phyloP scores from a whole-genome alignment of 2,797 vertebrate genomes.

The Crocidura indochinensis region DNA sequence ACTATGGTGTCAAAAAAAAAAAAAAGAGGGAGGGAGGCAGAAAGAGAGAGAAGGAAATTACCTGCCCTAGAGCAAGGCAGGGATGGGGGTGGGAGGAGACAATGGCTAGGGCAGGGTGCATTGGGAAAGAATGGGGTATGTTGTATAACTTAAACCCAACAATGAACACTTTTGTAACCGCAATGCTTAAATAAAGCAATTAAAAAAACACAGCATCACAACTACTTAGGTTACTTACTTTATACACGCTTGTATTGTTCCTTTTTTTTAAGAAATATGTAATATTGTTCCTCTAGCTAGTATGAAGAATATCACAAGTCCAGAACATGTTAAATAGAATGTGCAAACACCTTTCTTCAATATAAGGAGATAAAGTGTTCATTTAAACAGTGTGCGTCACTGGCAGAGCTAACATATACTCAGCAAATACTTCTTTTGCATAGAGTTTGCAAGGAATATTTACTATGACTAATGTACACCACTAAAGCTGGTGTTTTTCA shows the following conservation, averaged over 20 bases:
- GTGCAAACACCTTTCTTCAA: conserved; percentile 15
- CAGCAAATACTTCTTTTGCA: neutral
- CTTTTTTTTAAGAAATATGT: conserved; percentile 27
- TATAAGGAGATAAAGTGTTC: conserved; percentile 17
- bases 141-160: too few species aligned
- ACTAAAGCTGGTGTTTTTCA: neutral
- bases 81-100: too few species aligned
- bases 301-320: conserved; percentile 53
- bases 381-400: neutral
- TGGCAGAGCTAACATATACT: neutral
- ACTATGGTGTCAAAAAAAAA: too few species aligned
- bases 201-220: neutral
- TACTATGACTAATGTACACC: neutral
- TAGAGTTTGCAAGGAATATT: neutral
- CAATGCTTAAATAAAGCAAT: too few species aligned
- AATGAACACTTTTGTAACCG: too few species aligned
- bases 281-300: neutral
- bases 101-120: too few species aligned
- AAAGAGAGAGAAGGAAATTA: too few species aligned
- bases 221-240: conserved; percentile 38
- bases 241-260: conserved; percentile 11
- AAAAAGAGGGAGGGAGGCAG: too few species aligned
- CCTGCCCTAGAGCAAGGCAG: too few species aligned
- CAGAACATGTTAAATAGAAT: conserved; percentile 47
- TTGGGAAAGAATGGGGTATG: too few species aligned